Conservation (phyloP, 2,888 invertebrate genomes). For the Ptycholaimellus sp. region DNA sequence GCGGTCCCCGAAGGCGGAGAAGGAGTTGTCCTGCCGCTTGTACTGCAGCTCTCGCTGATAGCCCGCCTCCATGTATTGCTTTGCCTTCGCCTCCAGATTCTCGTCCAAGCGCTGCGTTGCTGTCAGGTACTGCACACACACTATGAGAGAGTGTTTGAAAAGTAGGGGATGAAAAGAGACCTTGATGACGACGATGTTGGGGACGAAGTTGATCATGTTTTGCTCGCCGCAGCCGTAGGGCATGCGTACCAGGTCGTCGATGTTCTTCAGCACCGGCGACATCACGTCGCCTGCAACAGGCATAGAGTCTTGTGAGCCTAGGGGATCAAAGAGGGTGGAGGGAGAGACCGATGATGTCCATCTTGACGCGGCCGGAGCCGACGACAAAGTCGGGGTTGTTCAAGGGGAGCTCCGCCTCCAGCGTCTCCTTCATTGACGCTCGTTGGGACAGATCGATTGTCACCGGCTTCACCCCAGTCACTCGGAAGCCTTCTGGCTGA, state of each 20-base stretch:
- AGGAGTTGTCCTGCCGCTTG: constrained; percentile 56
- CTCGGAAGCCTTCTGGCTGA: constrained; percentile 51
- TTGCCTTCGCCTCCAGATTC: constrained; percentile 40
- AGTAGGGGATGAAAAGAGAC: background rate
- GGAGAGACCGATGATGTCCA: constrained; percentile 39
- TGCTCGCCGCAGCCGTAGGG: constrained; percentile 79
- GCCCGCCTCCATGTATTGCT: constrained; percentile 48
- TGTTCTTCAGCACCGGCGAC: constrained; percentile 50
- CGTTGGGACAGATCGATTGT: constrained; percentile 41
- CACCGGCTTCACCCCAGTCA: constrained; percentile 46
- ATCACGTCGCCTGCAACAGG: constrained; percentile 43
- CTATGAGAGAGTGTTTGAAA: no score
- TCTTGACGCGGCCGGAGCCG: constrained; percentile 46
- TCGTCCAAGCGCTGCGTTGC: constrained; percentile 43
- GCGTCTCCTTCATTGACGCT: constrained; percentile 28
- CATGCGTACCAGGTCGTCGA: constrained; percentile 47
- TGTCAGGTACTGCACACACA: no score
- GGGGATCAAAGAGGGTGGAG: no score
- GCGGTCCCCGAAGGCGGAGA: constrained; percentile 53
- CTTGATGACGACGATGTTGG: constrained; percentile 51
- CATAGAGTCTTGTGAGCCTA: no score
- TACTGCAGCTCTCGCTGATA: constrained; percentile 76
- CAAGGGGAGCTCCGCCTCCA: constrained; percentile 52
- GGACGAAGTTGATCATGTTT: constrained; percentile 69
- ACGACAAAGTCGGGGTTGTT: constrained; percentile 44